Base-by-base conservation (phyloP, 2,888 invertebrate genomes). In the Pterostichus madidus region DNA sequence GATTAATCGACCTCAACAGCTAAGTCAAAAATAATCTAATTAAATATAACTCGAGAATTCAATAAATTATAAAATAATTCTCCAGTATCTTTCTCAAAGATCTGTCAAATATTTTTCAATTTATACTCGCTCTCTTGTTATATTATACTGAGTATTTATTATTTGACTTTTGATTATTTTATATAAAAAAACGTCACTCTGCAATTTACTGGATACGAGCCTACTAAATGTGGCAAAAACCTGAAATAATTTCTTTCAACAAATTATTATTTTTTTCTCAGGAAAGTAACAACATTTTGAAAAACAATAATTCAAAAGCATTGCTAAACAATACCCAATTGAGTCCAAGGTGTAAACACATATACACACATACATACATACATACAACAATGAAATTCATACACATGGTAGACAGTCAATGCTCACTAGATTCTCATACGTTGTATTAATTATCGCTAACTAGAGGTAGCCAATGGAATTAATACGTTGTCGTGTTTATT, bases 301-400 rank as follows among this genome's bases (percentile, higher is more conserved):
- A 39, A 39, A 71, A 71, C 68, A 71, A 71, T 71, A 71, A 71
- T 71, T 71, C 68, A 71, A 71, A 71, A 44, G 68, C 68, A 71
- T 71, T 71, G 68, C 68, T 77, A 79, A 61, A 79, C 79, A 79
- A 79, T 79, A 49, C 64, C 46, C 79, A 79, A 79, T 79, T 79
- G 79, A 79, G 79, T 64, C 61, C 79, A 79, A 79, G 79, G 79
- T 68, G 53, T 46, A 46, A 46, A 15, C 44, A 71, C 68, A 39
- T n/a, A n/a, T 24, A 24, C 24, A 24, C 3, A 24, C 3, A 24
- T 53, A 39, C 61, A 39, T 24, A 24, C 24, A 24, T 24, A 24
- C 3, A 24, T 53, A 39, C 61, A 39, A 71, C 68, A 56, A 78
- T 61, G 46, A 56, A 39, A 32, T 32, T 31, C n/a, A 31, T 52